Percentiles rank a stretch among this genome's conserved stretches.
phyloP scores from a whole-genome alignment of 2,113 vertebrate species.

The Dromiciops gliroides region DNA sequence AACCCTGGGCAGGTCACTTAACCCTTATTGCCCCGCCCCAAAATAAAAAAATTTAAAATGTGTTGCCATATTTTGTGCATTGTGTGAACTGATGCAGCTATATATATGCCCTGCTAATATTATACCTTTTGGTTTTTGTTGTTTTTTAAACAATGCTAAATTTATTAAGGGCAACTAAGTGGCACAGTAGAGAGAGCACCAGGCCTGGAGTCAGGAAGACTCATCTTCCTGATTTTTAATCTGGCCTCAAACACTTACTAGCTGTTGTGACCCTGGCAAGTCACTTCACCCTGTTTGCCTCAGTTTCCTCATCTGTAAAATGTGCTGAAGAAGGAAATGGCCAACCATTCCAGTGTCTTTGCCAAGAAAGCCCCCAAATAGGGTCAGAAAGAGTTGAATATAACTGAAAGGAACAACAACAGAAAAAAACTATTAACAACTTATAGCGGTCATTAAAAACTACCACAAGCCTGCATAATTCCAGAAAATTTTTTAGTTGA shows the following conservation, averaged over 20 bases:
- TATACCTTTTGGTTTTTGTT: background rate
- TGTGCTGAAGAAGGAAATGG: background rate
- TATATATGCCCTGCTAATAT: background rate
- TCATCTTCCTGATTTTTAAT: background rate
- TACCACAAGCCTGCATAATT: accelerated
- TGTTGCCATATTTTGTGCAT: background rate
- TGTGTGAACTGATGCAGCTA: background rate
- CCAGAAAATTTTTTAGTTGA: background rate
- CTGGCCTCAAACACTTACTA: background rate
- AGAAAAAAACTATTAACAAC: background rate
- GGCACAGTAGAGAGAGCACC: background rate
- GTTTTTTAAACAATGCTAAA: background rate
- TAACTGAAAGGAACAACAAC: background rate
- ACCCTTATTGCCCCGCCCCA: no score
- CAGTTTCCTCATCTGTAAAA: background rate
- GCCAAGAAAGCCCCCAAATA: background rate
- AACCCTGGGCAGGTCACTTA: no score
- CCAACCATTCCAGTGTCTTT: background rate
- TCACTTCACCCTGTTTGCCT: background rate
- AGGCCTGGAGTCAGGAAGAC: background rate
- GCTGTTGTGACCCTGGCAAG: background rate
- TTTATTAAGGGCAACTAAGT: background rate
- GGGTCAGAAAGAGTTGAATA: background rate
- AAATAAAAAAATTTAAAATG: no score
- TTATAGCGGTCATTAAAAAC: background rate